These are phyloP conservation scores for Pseudochirops corinnae DNA, from an alignment of 2,797 vertebrate species.

Conservation along the genomic window DNA sequence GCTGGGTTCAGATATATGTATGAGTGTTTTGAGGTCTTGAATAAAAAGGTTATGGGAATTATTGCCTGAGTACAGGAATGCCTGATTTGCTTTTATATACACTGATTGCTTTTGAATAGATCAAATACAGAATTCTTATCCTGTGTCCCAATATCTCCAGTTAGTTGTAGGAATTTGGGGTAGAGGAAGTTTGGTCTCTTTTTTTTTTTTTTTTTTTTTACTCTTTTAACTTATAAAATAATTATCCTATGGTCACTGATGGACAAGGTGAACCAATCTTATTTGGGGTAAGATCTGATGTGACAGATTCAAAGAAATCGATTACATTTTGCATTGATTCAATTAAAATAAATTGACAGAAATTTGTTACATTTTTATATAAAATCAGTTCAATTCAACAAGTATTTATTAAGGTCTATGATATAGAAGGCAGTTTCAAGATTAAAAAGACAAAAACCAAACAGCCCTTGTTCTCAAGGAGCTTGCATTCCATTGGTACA, in stretches of 20 bases:
- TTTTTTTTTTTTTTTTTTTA: background rate
- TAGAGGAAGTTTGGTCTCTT: background rate
- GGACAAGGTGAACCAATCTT: background rate
- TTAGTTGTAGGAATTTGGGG: constrained; percentile 20
- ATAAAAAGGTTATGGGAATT: constrained; percentile 19
- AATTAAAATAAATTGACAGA: background rate
- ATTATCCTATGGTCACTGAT: constrained; percentile 7
- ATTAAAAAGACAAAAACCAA: constrained; percentile 16
- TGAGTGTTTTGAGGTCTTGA: constrained; percentile 56
- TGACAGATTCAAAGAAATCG: background rate
- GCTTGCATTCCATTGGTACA: background rate
- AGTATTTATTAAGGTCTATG: background rate
- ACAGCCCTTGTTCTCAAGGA: constrained; percentile 23
- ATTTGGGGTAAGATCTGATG: constrained; percentile 19
- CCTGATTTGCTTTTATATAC: constrained; percentile 3
- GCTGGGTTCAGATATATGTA: constrained; percentile 41
- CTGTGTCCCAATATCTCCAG: background rate
- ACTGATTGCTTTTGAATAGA: constrained; percentile 7
- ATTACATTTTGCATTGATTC: background rate
- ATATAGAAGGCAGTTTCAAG: background rate
- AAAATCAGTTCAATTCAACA: background rate
- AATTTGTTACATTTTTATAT: background rate
- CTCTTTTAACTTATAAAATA: background rate
- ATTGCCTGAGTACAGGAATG: constrained; percentile 13
- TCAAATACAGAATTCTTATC: constrained; percentile 27